Evolutionary conservation across 1,140 invertebrate species (phyloP).

Genomic region (Hypsibius dujardini): DNA sequence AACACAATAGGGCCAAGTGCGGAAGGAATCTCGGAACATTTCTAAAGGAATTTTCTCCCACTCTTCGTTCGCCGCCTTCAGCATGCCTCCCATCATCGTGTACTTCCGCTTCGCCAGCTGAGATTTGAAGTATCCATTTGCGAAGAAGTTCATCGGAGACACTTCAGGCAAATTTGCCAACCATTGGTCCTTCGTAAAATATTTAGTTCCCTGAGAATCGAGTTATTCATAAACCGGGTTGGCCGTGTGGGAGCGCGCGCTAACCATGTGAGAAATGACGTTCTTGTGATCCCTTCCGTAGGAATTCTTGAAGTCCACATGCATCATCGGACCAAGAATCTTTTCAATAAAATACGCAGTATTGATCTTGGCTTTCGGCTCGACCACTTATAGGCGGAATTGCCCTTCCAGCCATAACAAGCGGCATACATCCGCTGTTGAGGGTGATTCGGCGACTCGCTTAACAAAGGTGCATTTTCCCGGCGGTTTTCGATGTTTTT

Average conservation of each 20-base stretch:
- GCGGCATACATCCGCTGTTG: neutral
- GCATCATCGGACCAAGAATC: constrained; percentile 3
- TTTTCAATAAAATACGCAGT: neutral
- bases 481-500: constrained; percentile 1
- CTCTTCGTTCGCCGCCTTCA: neutral
- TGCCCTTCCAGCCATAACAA: neutral
- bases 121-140: neutral
- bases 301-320: neutral
- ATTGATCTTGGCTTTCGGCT: neutral
- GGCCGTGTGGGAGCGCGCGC: neutral
- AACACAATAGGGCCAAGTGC: neutral
- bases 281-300: neutral
- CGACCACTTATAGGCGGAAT: neutral
- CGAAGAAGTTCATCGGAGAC: constrained; percentile 5
- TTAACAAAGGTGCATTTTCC: neutral
- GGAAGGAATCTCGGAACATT: neutral
- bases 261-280: neutral
- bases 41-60: constrained; percentile 1
- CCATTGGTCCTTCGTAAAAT: neutral
- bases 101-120: neutral
- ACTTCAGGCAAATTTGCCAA: neutral
- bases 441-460: neutral
- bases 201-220: neutral
- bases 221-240: neutral
- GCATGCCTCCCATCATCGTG: neutral